phyloP scores from a whole-genome alignment of 1,140 invertebrate species.

The Drosophila busckii region DNA sequence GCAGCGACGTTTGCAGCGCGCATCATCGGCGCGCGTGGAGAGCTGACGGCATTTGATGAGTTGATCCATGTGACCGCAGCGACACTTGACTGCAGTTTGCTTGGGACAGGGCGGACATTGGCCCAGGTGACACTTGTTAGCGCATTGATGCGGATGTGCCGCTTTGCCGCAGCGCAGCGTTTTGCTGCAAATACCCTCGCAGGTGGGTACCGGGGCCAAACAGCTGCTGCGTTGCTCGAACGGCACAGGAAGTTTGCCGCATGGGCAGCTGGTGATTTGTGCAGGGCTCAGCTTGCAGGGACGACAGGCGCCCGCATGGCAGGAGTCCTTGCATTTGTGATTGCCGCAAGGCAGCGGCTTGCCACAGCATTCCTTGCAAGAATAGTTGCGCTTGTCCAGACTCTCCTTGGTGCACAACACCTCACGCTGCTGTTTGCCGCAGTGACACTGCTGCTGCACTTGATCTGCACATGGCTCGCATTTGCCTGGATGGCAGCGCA shows the following conservation, averaged over 20 bases:
- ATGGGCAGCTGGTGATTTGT: conserved; percentile 88
- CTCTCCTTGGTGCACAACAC: conserved; percentile 80
- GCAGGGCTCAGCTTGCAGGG: conserved; percentile 84
- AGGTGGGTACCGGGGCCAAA: conserved; percentile 91
- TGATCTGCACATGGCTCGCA: conserved; percentile 85
- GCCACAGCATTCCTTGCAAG: conserved; percentile 86
- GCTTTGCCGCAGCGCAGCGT: conserved; percentile 88
- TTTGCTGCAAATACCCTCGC: conserved; percentile 90
- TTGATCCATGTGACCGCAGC: conserved; percentile 93
- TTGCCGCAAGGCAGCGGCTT: conserved; percentile 86
- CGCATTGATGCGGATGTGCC: conserved; percentile 85
- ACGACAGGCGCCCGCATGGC: conserved; percentile 85
- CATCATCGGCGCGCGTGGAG: conserved; percentile 84
- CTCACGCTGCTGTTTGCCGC: conserved; percentile 78
- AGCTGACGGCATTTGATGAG: conserved; percentile 89
- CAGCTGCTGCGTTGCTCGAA: conserved; percentile 83
- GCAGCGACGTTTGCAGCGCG: conserved; percentile 92
- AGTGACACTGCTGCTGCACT: conserved; percentile 81
- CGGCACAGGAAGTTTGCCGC: conserved; percentile 84
- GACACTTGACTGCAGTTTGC: conserved; percentile 88
- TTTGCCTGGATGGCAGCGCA: conserved; percentile 87
- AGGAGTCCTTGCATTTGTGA: conserved; percentile 86
- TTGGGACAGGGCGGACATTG: conserved; percentile 90
- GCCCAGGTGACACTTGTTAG: conserved; percentile 85
- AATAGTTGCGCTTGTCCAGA: conserved; percentile 78